Evolutionary conservation across 2,888 invertebrate genomes (phyloP).

Genomic region (Apodemia mormo): DNA sequence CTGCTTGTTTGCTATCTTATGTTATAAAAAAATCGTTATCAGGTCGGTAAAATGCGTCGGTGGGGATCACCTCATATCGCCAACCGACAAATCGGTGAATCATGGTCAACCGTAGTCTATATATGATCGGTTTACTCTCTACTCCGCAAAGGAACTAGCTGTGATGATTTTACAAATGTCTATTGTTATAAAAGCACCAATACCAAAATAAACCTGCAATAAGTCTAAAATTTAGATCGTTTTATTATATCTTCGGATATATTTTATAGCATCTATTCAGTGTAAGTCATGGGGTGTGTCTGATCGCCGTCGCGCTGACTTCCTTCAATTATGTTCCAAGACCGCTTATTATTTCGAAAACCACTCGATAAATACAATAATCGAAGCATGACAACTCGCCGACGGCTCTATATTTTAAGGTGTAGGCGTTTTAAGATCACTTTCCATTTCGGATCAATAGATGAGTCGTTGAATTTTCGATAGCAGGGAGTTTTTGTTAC

Average conservation of each 20-base stretch:
- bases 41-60: no score
- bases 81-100: no score
- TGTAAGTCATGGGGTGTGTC: conserved; percentile 47
- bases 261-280: conserved; percentile 31
- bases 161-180: no score
- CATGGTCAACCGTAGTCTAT: no score
- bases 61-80: no score
- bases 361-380: conserved; percentile 67
- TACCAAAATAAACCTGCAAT: background rate
- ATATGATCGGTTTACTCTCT: no score
- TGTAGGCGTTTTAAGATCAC: conserved; percentile 38
- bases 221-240: background rate
- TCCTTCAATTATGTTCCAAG: conserved; percentile 67
- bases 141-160: no score
- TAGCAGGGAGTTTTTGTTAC: background rate
- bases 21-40: no score
- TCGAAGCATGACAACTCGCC: conserved; percentile 57
- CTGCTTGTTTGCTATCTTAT: no score
- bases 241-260: conserved; percentile 41
- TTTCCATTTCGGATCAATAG: conserved; percentile 42
- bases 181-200: no score
- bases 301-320: conserved; percentile 50
- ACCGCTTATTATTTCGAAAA: conserved; percentile 72
- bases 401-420: conserved; percentile 40
- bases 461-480: background rate